Evolutionary conservation across 1,140 invertebrate species (phyloP).

Genomic region (Orius laevigatus): DNA sequence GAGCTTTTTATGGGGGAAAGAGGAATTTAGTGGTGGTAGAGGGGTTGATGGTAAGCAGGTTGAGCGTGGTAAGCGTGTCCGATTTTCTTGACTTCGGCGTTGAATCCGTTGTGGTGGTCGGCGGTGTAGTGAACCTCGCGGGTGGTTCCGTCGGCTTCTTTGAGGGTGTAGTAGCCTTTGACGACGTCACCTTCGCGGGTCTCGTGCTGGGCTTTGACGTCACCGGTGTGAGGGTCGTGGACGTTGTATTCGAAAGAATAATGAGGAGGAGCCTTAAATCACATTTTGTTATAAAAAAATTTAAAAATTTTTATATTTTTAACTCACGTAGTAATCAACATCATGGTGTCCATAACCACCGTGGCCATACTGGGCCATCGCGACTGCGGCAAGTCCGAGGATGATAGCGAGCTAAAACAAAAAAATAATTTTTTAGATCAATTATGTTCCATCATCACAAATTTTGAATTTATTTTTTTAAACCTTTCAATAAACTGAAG

Average conservation of each 20-base stretch:
- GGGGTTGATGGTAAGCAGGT: slow-evolving; percentile 6
- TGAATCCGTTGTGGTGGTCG: slow-evolving; percentile 45
- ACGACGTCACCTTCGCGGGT: slow-evolving; percentile 20
- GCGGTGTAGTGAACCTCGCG: slow-evolving; percentile 46
- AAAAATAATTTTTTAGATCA: neutral
- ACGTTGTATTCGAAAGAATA: slow-evolving; percentile 27
- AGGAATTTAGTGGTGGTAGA: slow-evolving; percentile 34
- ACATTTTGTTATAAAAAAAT: neutral
- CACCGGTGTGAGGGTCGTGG: slow-evolving; percentile 24
- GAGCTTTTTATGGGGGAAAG: too few relatives aligned
- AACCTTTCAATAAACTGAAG: too few relatives aligned
- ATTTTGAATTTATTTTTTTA: neutral
- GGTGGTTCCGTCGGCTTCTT: slow-evolving; percentile 44
- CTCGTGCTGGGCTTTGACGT: slow-evolving; percentile 25
- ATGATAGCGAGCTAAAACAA: slow-evolving; percentile 9
- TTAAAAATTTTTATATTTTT: neutral
- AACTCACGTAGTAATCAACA: slow-evolving; percentile 37
- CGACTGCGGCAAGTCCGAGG: slow-evolving; percentile 13
- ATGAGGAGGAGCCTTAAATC: slow-evolving; percentile 15
- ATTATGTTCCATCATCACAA: neutral
- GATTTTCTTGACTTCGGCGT: slow-evolving; percentile 30
- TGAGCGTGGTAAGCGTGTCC: slow-evolving; percentile 37
- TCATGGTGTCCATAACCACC: neutral
- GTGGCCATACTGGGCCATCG: slow-evolving; percentile 21
- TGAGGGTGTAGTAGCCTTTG: slow-evolving; percentile 35